Base-by-base conservation (phyloP, 2,113 vertebrate genomes). In the Sitta europaea region DNA sequence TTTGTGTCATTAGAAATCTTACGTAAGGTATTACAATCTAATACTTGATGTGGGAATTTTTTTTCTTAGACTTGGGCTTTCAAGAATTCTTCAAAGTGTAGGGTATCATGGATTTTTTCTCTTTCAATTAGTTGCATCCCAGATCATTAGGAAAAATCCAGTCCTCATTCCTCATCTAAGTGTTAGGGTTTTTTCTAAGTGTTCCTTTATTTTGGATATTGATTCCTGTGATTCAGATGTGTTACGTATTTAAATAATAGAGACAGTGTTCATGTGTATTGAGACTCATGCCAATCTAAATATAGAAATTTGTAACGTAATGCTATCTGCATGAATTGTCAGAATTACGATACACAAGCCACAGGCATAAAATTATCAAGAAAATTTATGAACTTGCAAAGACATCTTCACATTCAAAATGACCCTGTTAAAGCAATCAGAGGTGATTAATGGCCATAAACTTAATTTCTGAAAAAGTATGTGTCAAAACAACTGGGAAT, bases 301-400 rank as follows among this genome's bases (percentile, higher is more conserved):
- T 70, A 47, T 70, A 24, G 22, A 95, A 90, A 95, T 96, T 96
- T 95, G 90, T 94, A 62, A 62, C 81, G 89, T 92, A 88, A 87
- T 93, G 95, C 91, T 96, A 43, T 54, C 54, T 97, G 94, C 92
- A 90, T 96, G 95, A 97, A 91, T 97, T 96, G 91, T 97, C 97
- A 96, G 94, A 96, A 97, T 95, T 92, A 90, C 3, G 0, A 91
- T 70, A 79, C 80, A 88, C 67, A 72, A 96, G 94, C 94, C 87
- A 96, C 71, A 55, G 83, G 83, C 92, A 93, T 88, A 95, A 94
- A 92, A 94, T 95, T 62, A 90, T 43, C 73, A 59, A 84, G 76
- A 92, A 86, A 95, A 96, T 95, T 95, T 93, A 96, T 96, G 90
- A 90, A 91, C 74, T 91, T 92, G 21, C 18, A 84, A 88, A 90